Evolutionary conservation across 2,888 invertebrate genomes (phyloP).

Genomic region (Muschampia plurimacula): DNA sequence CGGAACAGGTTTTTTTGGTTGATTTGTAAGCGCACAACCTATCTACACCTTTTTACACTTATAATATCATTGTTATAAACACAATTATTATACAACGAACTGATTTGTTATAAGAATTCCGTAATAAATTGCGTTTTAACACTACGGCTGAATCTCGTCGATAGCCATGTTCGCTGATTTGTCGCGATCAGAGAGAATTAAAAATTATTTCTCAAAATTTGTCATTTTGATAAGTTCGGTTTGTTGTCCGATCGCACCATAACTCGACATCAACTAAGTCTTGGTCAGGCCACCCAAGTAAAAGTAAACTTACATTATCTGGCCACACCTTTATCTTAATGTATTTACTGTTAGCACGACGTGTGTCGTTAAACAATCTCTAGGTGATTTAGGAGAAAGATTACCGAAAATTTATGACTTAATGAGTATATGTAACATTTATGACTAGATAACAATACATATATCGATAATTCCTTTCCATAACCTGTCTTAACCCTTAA

Average conservation of each 20-base stretch:
- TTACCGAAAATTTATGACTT: conserved; percentile 26
- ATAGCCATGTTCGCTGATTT: conserved; percentile 12
- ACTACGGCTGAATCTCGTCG: conserved; percentile 8
- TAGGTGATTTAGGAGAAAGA: conserved; percentile 32
- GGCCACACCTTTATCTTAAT: conserved; percentile 57
- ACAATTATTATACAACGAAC: too few relatives aligned
- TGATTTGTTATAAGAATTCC: too few relatives aligned
- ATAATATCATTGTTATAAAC: too few relatives aligned
- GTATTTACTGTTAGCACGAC: conserved; percentile 46
- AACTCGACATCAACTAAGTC: conserved; percentile 36
- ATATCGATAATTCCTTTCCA: background rate
- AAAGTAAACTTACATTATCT: conserved; percentile 54
- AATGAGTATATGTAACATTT: background rate
- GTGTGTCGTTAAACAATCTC: conserved; percentile 54
- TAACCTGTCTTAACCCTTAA: too few relatives aligned
- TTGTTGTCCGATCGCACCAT: background rate
- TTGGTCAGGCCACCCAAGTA: conserved; percentile 21
- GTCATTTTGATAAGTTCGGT: background rate
- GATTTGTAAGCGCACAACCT: too few relatives aligned
- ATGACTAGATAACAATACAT: background rate
- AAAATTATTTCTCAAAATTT: conserved; percentile 16
- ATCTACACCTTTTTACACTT: too few relatives aligned
- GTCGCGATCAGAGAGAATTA: background rate
- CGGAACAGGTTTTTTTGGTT: too few relatives aligned
- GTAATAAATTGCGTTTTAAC: too few relatives aligned